Base-by-base conservation (phyloP, 2,113 vertebrate species). In the Brachypteracias leptosomus region DNA sequence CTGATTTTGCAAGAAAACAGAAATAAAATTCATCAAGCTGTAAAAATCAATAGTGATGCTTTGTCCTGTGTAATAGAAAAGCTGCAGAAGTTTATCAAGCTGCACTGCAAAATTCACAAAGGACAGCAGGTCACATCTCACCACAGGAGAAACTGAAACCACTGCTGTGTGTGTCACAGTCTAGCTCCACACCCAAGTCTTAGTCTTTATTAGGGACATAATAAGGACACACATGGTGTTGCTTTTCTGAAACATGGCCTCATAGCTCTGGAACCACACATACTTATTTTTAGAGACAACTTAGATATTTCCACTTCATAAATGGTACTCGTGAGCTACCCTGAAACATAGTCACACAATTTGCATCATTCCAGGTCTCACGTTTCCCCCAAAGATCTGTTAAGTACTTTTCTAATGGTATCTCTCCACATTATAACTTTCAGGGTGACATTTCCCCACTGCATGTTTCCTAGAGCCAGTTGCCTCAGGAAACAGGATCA, bases 11-110 rank as follows among this genome's bases (percentile, higher is more conserved):
- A 90, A 59, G 38, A 77, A 81, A 83, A 68, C 26, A 76, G 77
- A 92, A 91, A 77, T 70, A 94, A 91, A 93, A 91, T 76, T 76
- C 49, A 88, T 83, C 75, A 83, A 90, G 75, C 90, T 81, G 72
- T 88, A 93, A 83, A 96, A 96, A 88, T 80, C 92, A 84, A 90
- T 92, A 95, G 65, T 10, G 90, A 88, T 89, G 77, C 67, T 89
- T 85, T 89, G 68, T 80, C 70, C 79, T 51, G 55, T 24, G n/a
- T 52, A 92, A 89, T 8, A 75, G 86, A 58, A 86, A 95, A 93
- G 35, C 58, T 73, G 70, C 58, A 58, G 46, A 79, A 79, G n/a
- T 71, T 92, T 72, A 67, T 89, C 79, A 81, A 81, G 57, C 51
- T 71, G 31, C 67, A 71, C 38, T 47, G 88, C 57, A 87, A 28